Evolutionary conservation across 2,888 invertebrate genomes (phyloP), one percentile per base, ranked within the genome.

Genomic region (Mylabris sibirica): DNA sequence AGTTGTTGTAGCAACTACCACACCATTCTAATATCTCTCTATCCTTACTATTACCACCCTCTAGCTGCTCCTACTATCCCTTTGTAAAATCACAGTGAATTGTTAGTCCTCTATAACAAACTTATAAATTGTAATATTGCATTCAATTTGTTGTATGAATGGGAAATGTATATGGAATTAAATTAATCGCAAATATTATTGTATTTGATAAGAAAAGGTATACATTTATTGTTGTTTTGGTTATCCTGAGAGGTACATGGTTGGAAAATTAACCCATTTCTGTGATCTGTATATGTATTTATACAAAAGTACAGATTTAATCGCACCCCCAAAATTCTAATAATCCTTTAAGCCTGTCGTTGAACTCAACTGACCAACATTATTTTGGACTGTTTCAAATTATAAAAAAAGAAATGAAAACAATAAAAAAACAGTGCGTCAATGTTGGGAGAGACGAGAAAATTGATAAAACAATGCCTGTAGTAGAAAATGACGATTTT

Each of bases 201-300:
- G 72, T 70, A 66, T 70, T 68, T 69, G 78, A 79, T 79, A 78
- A 78, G 76, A 76, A 73, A 41, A 74, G 77, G 77, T 76, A 77
- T n/a, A n/a, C n/a, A n/a, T n/a, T 75, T 71, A 81, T 82, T 83
- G 82, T 82, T 81, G 81, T 83, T 82, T 80, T 77, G 78, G 78
- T 78, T 78, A 78, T 81, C 80, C 81, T 80, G 73, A 74, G 78
- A 82, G 81, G 82, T 82, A 83, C 81, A 81, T 82, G 82, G 83
- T 82, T 82, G 83, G 80, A 84, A 84, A 84, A 84, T 84, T 84
- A 84, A 84, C 83, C 84, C 81, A 83, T 83, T 84, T 84, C 83
- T 81, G 81, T 80, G 79, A 5, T 30, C 5, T 30, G 79, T 78
- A n/a, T n/a, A n/a, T n/a, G n/a, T n/a, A n/a, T n/a, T n/a, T n/a